Evolutionary conservation across 2,113 vertebrate species (phyloP).

Genomic region (Pseudonaja textilis): DNA sequence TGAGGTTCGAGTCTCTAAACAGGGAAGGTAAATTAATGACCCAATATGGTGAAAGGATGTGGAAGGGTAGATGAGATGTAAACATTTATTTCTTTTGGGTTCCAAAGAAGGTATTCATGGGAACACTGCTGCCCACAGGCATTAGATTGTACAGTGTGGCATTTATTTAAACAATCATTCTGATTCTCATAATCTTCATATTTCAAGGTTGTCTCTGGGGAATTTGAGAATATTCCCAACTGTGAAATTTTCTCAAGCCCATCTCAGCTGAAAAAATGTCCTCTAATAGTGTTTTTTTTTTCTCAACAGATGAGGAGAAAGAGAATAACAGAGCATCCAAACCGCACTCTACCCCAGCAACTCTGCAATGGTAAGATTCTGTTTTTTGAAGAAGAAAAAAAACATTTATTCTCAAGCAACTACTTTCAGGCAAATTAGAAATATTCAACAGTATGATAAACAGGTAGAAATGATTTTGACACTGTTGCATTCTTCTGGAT

Average conservation of each 20-base stretch:
- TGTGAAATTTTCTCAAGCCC: background rate
- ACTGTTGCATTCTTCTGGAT: background rate
- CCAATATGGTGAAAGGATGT: background rate
- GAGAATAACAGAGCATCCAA: constrained; percentile 98
- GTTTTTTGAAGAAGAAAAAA: background rate
- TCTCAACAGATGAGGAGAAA: constrained; percentile 93
- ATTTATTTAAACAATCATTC: background rate
- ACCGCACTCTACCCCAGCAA: constrained; percentile 96
- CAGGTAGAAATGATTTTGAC: background rate
- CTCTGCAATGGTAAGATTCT: constrained; percentile 90
- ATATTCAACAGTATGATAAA: background rate
- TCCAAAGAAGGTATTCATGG: background rate
- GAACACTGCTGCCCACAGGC: background rate
- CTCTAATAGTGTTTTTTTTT: constrained; percentile 34
- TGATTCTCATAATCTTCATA: background rate
- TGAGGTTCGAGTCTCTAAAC: background rate
- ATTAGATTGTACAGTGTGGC: background rate
- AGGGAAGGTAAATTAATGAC: background rate
- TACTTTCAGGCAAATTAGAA: background rate
- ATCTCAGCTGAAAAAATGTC: constrained; percentile 30
- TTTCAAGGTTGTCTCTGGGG: background rate
- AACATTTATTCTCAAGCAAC: background rate
- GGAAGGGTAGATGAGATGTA: background rate
- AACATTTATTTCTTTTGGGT: background rate
- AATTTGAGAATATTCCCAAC: background rate